Evolutionary conservation across 2,797 vertebrate genomes (phyloP), one percentile per base, ranked within the genome.

Genomic region (Scolopax bukidnonensis): DNA sequence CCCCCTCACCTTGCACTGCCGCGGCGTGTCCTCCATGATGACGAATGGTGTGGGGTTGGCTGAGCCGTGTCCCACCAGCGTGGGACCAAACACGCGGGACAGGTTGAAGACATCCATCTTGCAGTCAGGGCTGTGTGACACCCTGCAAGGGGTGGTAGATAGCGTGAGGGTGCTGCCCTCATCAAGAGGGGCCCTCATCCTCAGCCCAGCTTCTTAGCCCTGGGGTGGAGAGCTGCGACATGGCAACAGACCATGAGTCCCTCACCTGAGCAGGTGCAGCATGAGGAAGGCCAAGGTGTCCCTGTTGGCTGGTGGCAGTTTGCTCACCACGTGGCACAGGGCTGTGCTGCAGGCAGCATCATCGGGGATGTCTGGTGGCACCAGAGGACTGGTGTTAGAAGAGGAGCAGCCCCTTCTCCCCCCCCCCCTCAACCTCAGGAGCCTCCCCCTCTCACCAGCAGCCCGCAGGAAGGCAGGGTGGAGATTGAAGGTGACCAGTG

Each of bases 251-350:
- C 11, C 51, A 8, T 32, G 5, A 61, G 57, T 23, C 36, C 30
- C 85, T 97, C 95, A 98, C 99, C 97, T 98, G 89, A 99, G 98
- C 16, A 99, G 84, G 76, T 99, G 99, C 64, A 99, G 97, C 96
- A 99, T 98, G 65, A 99, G 98, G 92, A 98, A 99, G 10, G 99
- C 98, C 82, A 99, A 91, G 0, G 98, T 99, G 93, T 99, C 98
- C 85, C 98, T 97, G 96, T 99, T 99, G 61, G 98, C 80, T 3
- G 90, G 93, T 1, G 99, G 99, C 56, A 99, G 97, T 48, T 98
- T 98, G 41, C 97, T 92, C 11, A 99, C 93, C 24, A 97, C 80
- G 4, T 97, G 98, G 83, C 95, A 14, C 73, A 98, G 95, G 50
- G 97, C 91, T 28, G 97, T 95, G 11, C 88, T 8, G 16, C 98